Percentiles rank a stretch among this genome's conserved stretches.
Conservation (phyloP, 1,140 invertebrate species). For the Drosophila lacertosa region DNA sequence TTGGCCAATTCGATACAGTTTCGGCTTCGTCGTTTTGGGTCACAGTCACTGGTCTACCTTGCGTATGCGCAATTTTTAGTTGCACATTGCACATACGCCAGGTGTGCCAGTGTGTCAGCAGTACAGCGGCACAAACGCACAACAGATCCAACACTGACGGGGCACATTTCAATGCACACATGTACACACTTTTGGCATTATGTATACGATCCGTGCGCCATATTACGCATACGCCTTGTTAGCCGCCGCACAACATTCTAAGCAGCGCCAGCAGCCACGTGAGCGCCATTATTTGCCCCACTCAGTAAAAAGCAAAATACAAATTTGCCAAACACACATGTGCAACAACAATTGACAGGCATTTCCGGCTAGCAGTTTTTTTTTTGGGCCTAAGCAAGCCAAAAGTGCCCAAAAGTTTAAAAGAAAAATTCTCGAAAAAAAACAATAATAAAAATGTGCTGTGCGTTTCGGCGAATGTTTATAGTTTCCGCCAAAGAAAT, state of each 20-base stretch:
- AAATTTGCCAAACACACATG: conserved; percentile 16
- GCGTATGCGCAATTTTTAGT: conserved; percentile 54
- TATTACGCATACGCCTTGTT: conserved; percentile 61
- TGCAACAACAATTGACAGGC: conserved; percentile 62
- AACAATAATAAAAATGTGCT: conserved; percentile 32
- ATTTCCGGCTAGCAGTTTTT: conserved; percentile 65
- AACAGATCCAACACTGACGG: not conserved
- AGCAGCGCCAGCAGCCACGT: conserved; percentile 42
- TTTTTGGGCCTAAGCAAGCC: conserved; percentile 43
- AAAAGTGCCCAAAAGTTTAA: conserved; percentile 14
- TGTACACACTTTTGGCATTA: not conserved
- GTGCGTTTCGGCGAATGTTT: conserved; percentile 45
- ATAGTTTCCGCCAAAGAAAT: conserved; percentile 72
- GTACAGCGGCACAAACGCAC: too few species aligned
- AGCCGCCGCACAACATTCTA: conserved; percentile 7
- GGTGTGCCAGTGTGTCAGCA: not conserved
- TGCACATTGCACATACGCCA: conserved; percentile 53
- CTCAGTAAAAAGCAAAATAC: conserved; percentile 15
- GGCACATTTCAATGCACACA: not conserved
- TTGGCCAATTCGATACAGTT: conserved; percentile 47
- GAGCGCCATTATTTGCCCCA: conserved; percentile 24
- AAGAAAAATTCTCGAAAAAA: conserved; percentile 58
- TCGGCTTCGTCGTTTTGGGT: conserved; percentile 15
- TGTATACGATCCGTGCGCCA: conserved; percentile 26
- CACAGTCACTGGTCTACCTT: conserved; percentile 10